Evolutionary conservation across 2,113 vertebrate genomes (phyloP).

Genomic region (Crotalus viridis): DNA sequence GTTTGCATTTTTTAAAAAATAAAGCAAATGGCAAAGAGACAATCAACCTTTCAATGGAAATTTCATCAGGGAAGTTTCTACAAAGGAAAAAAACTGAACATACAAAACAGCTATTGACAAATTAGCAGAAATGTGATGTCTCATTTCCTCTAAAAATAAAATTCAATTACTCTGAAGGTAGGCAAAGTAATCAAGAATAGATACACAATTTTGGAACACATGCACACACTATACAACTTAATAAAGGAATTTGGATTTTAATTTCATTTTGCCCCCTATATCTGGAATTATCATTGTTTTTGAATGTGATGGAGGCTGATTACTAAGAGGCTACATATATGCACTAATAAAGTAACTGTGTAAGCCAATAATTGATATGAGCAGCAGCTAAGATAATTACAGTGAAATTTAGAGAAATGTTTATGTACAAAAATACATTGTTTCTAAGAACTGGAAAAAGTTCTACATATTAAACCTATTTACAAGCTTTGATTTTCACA

Average conservation of each 20-base stretch:
- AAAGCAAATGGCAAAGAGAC: conserved; percentile 29
- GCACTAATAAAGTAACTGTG: not conserved
- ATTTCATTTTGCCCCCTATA: conserved; percentile 18
- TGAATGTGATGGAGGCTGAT: not conserved
- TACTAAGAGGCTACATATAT: not conserved
- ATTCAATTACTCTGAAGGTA: conserved; percentile 42
- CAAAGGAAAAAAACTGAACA: conserved; percentile 8
- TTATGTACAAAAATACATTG: conserved; percentile 65
- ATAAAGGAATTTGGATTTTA: conserved; percentile 14
- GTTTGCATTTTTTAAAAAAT: conserved; percentile 35
- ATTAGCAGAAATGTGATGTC: conserved; percentile 42
- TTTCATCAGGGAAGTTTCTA: conserved; percentile 33
- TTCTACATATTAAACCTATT: conserved; percentile 57
- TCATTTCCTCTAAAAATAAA: conserved; percentile 10
- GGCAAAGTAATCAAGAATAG: conserved; percentile 44
- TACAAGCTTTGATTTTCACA: conserved; percentile 60
- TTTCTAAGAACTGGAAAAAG: conserved; percentile 59
- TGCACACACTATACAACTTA: conserved; percentile 21
- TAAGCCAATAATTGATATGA: not conserved
- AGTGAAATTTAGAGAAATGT: conserved; percentile 38
- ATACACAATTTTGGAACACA: conserved; percentile 44
- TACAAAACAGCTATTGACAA: conserved; percentile 41
- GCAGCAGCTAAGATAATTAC: conserved; percentile 17
- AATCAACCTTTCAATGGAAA: conserved; percentile 39
- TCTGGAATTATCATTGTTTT: not conserved